A percentile compares a stretch with the other conserved stretches of the same genome.
phyloP scores from a whole-genome alignment of 2,888 invertebrate species.

The Idaea biselata region DNA sequence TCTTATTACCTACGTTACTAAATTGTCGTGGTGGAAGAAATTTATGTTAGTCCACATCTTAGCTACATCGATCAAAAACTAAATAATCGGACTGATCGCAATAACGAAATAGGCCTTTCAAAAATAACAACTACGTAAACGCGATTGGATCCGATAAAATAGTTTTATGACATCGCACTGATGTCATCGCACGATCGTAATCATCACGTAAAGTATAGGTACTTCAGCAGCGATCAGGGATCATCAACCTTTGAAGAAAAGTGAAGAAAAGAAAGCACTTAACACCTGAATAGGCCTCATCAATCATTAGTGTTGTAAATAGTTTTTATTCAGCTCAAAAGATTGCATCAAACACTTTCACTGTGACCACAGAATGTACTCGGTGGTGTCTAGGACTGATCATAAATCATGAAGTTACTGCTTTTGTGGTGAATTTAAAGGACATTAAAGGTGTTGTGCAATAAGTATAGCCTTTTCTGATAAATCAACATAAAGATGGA shows the following conservation, averaged over 20 bases:
- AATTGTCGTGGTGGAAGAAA: too few species aligned
- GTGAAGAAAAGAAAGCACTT: conserved; percentile 46
- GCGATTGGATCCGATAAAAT: too few species aligned
- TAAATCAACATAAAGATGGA: not conserved
- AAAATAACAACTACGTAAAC: too few species aligned
- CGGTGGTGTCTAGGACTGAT: conserved; percentile 32
- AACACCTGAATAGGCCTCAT: conserved; percentile 59
- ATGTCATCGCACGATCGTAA: not conserved
- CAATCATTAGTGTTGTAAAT: conserved; percentile 62
- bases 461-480: conserved; percentile 23
- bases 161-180: not conserved
- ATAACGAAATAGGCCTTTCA: too few species aligned
- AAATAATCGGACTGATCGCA: not conserved
- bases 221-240: conserved; percentile 28
- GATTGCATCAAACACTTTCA: conserved; percentile 61
- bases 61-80: not conserved
- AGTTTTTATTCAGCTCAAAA: conserved; percentile 40
- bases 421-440: conserved; percentile 47
- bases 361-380: conserved; percentile 30
- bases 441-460: conserved; percentile 28
- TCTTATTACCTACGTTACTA: too few species aligned
- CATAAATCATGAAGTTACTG: conserved; percentile 57
- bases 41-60: too few species aligned
- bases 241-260: conserved; percentile 40
- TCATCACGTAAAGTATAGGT: not conserved